Base-by-base conservation (phyloP, 2,797 vertebrate genomes). In the Nothura maculosa region DNA sequence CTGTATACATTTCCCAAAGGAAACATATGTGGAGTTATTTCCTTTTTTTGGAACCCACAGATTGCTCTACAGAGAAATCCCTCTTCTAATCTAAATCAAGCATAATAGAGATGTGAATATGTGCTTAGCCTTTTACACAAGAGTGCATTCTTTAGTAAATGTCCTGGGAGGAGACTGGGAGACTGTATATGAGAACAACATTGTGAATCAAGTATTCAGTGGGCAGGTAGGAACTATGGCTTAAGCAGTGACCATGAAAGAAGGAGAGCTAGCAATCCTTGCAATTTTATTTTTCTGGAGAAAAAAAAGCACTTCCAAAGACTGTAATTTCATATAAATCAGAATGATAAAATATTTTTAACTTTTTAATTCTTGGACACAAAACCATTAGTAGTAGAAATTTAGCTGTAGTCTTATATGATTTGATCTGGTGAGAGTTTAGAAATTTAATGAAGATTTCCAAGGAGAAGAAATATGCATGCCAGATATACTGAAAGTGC, bases 91-190 rank as follows among this genome's bases (percentile, higher is more conserved):
- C 48, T 85, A 92, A 89, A 78, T 75, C 66, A 60, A n/a, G 61
- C 66, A 68, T 38, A 75, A 48, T 57, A 90, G 61, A 85, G n/a
- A 64, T 54, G 52, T 4, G 6, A 78, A 73, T 68, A 74, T 72
- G 42, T 17, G 5, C 73, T 89, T 94, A 6, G 2, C 30, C 43
- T 16, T 82, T 89, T 85, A 74, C 58, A 78, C 54, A 80, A 61
- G 61, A 74, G 32, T 74, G 43, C 22, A 27, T 94, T 90, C 64
- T 52, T 89, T 54, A 78, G 92, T 80, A 89, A 82, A 89, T 50
- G 52, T 68, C 74, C 54, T 55, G 12, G 1, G 40, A 87, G 36
- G 17, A 85, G 40, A 43, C 42, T 43, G 1, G 38, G 38, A 38
- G 38, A 38, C 38, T 32, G 40, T n/a, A 62, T 43, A 17, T 61